Conservation (phyloP, 2,797 vertebrate species). For the Danio jaintianensis region DNA sequence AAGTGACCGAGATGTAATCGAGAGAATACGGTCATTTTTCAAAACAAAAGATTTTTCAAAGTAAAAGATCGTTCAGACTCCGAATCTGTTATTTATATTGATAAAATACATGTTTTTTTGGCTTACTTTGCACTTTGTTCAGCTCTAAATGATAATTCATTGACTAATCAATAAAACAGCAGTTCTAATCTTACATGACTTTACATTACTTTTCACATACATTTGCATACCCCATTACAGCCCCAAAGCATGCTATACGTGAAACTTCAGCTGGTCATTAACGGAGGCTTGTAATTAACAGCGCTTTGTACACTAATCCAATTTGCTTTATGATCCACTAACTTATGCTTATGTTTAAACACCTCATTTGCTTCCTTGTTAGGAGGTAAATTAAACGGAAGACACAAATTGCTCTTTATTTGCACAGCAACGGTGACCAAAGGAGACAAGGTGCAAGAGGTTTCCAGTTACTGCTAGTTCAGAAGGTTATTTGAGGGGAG, state of each 20-base stretch:
- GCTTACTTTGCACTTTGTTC: not conserved
- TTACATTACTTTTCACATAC: slow-evolving; percentile 53
- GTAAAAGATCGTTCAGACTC: too few species aligned
- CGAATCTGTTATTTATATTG: too few species aligned
- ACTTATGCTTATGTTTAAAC: slow-evolving; percentile 78
- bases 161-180: not conserved
- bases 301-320: slow-evolving; percentile 78
- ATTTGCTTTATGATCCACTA: slow-evolving; percentile 82
- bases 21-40: too few species aligned
- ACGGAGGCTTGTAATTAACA: slow-evolving; percentile 77
- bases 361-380: slow-evolving; percentile 81
- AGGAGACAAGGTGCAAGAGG: slow-evolving; percentile 48
- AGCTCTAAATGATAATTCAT: not conserved
- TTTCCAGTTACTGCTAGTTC: slow-evolving; percentile 8
- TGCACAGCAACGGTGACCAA: slow-evolving; percentile 56
- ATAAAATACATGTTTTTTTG: too few species aligned
- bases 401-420: slow-evolving; percentile 65
- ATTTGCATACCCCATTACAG: slow-evolving; percentile 75
- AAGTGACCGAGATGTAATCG: too few species aligned
- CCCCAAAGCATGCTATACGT: slow-evolving; percentile 75
- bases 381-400: slow-evolving; percentile 79
- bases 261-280: slow-evolving; percentile 79
- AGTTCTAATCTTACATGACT: not conserved
- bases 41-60: too few species aligned
- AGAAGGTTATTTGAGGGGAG: slow-evolving; percentile 25